A percentile compares a stretch with the other conserved stretches of the same genome.
Conservation (phyloP, 2,888 invertebrate genomes). For the Carcina quercana region DNA sequence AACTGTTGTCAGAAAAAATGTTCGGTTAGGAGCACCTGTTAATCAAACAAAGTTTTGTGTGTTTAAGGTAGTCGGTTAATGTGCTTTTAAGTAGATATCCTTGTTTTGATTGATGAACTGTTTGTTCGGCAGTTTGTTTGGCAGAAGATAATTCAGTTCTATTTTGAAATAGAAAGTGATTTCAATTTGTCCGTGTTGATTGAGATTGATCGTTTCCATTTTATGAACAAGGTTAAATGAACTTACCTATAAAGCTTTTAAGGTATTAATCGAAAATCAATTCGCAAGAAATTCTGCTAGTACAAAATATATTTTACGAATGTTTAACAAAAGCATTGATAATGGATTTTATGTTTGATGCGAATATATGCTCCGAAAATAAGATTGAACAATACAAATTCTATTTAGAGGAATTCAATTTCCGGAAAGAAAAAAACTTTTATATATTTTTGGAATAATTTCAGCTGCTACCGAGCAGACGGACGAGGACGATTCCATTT, state of each 20-base stretch:
- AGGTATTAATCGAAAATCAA: too few relatives aligned
- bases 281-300: too few relatives aligned
- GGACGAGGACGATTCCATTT: constrained; percentile 15
- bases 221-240: too few relatives aligned
- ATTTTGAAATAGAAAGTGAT: constrained; percentile 42
- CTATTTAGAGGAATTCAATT: not conserved
- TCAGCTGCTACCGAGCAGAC: constrained; percentile 13
- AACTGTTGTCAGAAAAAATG: constrained; percentile 24
- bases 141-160: constrained; percentile 35
- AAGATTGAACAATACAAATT: not conserved
- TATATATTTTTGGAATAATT: constrained; percentile 24
- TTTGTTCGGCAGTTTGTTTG: constrained; percentile 39
- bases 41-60: constrained; percentile 24
- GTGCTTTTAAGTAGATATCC: constrained; percentile 65
- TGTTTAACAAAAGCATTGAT: too few relatives aligned
- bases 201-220: constrained; percentile 41
- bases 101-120: constrained; percentile 65
- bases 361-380: too few relatives aligned
- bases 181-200: constrained; percentile 59
- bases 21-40: constrained; percentile 24
- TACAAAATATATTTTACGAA: too few relatives aligned
- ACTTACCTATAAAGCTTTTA: too few relatives aligned
- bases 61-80: constrained; percentile 47
- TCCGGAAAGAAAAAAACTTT: constrained; percentile 3
- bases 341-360: too few relatives aligned